Conservation (phyloP, 2,797 vertebrate genomes). For the Knipowitschia caucasica region DNA sequence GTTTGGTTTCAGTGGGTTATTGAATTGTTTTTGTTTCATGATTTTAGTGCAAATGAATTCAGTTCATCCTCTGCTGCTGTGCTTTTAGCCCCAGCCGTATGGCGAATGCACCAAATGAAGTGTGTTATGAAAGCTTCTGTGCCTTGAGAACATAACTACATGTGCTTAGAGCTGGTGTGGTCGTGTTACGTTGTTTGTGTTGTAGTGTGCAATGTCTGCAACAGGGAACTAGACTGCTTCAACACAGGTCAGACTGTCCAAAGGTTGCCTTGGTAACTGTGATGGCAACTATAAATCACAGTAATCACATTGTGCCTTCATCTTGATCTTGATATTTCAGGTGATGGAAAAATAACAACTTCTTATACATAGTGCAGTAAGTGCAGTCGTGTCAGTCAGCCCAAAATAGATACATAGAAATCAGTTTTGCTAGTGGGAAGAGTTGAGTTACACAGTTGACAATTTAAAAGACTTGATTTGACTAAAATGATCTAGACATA, state of each 20-base stretch:
- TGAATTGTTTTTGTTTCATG: slow-evolving; percentile 57
- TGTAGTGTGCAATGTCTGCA: slow-evolving; percentile 28
- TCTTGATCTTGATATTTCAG: slow-evolving; percentile 69
- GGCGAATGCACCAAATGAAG: slow-evolving; percentile 60
- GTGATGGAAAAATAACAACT: slow-evolving; percentile 31
- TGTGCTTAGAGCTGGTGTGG: slow-evolving; percentile 23
- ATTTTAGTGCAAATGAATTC: slow-evolving; percentile 56
- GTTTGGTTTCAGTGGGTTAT: slow-evolving; percentile 41
- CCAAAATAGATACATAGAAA: slow-evolving; percentile 27
- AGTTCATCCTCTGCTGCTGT: slow-evolving; percentile 49
- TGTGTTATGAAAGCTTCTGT: slow-evolving; percentile 60
- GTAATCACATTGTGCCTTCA: slow-evolving; percentile 73
- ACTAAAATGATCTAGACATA: too few relatives aligned
- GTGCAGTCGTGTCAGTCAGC: slow-evolving; percentile 23
- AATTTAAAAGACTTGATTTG: too few relatives aligned
- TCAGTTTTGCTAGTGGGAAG: slow-evolving; percentile 13
- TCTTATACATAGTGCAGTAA: slow-evolving; percentile 26
- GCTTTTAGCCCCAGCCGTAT: slow-evolving; percentile 56
- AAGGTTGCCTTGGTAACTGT: slow-evolving; percentile 77
- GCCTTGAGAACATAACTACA: slow-evolving; percentile 32
- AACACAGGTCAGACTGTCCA: slow-evolving; percentile 43
- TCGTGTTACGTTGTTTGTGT: slow-evolving; percentile 31
- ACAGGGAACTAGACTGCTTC: slow-evolving; percentile 38
- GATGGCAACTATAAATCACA: slow-evolving; percentile 79
- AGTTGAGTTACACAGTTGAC: too few relatives aligned